Evolutionary conservation across 2,797 vertebrate species (phyloP).

Genomic region (Phataginus tetradactyla): DNA sequence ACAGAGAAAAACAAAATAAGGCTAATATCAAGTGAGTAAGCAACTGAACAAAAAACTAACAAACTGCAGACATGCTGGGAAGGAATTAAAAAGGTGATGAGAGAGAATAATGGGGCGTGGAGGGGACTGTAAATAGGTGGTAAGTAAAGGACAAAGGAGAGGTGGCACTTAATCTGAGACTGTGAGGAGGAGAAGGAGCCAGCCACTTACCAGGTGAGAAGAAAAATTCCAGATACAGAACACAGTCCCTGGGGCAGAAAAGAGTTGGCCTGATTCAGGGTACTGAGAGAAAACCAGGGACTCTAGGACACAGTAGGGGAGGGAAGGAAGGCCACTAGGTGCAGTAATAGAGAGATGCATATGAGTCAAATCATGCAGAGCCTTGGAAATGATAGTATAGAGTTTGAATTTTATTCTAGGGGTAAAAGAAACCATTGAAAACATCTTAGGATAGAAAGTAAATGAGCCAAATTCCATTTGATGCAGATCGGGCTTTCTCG

Average conservation of each 20-base stretch:
- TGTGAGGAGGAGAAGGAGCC: not conserved
- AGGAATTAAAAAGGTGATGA: not conserved
- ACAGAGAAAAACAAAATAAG: not conserved
- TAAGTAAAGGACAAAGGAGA: not conserved
- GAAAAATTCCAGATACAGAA: not conserved
- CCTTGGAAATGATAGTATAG: not conserved
- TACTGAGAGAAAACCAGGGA: not conserved
- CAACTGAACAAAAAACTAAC: not conserved
- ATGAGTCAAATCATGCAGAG: not conserved
- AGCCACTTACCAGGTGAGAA: not conserved
- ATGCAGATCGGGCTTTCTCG: not conserved
- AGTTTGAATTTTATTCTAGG: not conserved
- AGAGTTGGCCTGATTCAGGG: not conserved
- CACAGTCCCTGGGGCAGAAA: not conserved
- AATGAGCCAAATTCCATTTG: not conserved
- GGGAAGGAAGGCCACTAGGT: not conserved
- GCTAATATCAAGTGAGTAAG: not conserved
- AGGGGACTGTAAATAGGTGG: not conserved
- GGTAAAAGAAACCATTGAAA: not conserved
- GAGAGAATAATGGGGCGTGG: not conserved
- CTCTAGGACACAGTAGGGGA: not conserved
- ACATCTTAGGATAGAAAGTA: not conserved
- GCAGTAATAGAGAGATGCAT: not conserved
- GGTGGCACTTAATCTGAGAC: not conserved
- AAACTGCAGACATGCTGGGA: not conserved